Conservation (phyloP, 2,797 vertebrate species). For the Coregonus sp. region DNA sequence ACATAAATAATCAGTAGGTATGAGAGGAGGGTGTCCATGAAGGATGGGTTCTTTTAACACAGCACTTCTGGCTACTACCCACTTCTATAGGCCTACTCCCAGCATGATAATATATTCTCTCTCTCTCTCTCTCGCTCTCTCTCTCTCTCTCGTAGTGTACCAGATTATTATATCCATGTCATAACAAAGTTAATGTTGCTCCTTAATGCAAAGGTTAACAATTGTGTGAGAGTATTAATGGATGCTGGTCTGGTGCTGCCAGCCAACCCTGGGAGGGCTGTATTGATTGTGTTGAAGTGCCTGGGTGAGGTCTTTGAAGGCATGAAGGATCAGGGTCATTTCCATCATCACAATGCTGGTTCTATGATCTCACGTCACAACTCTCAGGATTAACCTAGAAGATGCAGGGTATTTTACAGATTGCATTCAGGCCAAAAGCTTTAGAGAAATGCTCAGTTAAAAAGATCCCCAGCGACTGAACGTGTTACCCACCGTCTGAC, state of each 20-base stretch:
- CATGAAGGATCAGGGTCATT: slow-evolving; percentile 29
- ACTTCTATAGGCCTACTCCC: background rate
- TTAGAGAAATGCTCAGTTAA: background rate
- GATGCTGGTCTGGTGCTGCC: slow-evolving; percentile 20
- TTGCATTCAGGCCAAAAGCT: background rate
- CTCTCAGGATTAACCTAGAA: background rate
- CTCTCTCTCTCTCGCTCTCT: background rate
- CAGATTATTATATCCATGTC: slow-evolving; percentile 17
- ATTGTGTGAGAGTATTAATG: slow-evolving; percentile 34
- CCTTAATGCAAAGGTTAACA: slow-evolving; percentile 44
- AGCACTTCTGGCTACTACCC: slow-evolving; percentile 32
- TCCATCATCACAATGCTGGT: slow-evolving; percentile 27
- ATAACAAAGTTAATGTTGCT: slow-evolving; percentile 26
- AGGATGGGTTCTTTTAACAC: slow-evolving; percentile 44
- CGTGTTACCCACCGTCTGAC: no score
- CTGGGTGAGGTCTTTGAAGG: slow-evolving; percentile 28
- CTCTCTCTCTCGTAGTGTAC: background rate
- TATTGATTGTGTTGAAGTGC: slow-evolving; percentile 40
- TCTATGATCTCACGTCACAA: background rate
- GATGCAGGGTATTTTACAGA: background rate
- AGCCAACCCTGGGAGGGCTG: slow-evolving; percentile 26
- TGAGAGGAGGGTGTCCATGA: slow-evolving; percentile 38
- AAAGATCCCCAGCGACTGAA: no score
- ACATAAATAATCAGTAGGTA: slow-evolving; percentile 68
- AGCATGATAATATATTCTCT: background rate